Conservation (phyloP, 2,113 vertebrate genomes). For the Crypturellus undulatus region DNA sequence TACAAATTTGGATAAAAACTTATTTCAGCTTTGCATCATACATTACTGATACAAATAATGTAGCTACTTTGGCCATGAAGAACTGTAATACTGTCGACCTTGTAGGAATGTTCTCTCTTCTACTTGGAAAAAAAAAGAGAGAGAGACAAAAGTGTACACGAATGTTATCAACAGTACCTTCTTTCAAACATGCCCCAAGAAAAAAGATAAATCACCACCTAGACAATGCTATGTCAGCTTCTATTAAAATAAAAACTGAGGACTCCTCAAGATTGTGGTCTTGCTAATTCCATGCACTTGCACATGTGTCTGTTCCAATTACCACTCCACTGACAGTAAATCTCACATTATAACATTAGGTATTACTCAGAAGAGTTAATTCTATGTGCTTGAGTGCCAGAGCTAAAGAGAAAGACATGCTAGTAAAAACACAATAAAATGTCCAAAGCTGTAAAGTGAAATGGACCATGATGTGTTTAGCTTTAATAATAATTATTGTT, state of each 20-base stretch:
- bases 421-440: neutral
- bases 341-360: neutral
- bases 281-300: neutral
- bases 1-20: constrained; percentile 59
- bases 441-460: neutral
- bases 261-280: neutral
- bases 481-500: neutral
- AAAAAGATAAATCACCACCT: constrained; percentile 7
- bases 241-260: neutral
- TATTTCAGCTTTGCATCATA: constrained; percentile 46
- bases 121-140: neutral
- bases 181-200: constrained; percentile 29
- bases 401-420: neutral
- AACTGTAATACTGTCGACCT: neutral
- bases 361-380: neutral
- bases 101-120: constrained; percentile 50
- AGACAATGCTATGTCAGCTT: neutral
- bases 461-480: neutral
- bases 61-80: neutral
- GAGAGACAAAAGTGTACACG: neutral
- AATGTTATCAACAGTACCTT: constrained; percentile 38
- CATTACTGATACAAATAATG: constrained; percentile 51
- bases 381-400: neutral
- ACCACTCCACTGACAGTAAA: neutral
- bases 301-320: neutral